These are phyloP conservation scores for Cuniculus paca DNA, from an alignment of 2,797 vertebrate genomes.

Conservation along the genomic window DNA sequence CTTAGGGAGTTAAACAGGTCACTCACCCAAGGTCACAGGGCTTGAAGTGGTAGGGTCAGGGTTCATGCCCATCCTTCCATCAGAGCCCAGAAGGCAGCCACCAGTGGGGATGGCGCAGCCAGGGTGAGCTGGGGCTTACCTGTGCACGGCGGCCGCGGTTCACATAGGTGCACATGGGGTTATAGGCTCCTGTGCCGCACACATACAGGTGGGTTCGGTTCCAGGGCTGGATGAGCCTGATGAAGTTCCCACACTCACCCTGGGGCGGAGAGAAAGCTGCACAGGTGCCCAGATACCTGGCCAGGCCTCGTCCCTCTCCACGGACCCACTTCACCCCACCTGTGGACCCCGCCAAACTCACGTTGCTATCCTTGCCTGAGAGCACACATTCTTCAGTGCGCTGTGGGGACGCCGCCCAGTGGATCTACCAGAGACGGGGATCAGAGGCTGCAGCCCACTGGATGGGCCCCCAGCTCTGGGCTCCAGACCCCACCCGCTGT, in stretches of 20 bases:
- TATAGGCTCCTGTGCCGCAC: slow-evolving; percentile 98
- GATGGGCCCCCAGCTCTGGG: background rate
- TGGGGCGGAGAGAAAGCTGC: slow-evolving; percentile 82
- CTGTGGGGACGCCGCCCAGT: slow-evolving; percentile 96
- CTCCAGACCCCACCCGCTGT: rapidly evolving
- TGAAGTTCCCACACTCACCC: slow-evolving; percentile 99
- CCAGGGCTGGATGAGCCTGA: slow-evolving; percentile 99
- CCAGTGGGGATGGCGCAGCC: background rate
- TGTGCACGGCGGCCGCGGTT: slow-evolving; percentile 97
- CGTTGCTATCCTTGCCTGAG: slow-evolving; percentile 97
- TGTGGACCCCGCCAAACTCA: slow-evolving; percentile 88
- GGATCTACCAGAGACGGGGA: slow-evolving; percentile 91
- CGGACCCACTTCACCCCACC: background rate
- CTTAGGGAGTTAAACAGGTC: background rate
- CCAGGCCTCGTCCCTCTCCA: background rate
- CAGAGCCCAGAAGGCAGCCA: slow-evolving; percentile 7
- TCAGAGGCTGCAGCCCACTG: background rate
- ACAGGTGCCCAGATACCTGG: background rate
- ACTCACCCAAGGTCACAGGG: slow-evolving; percentile 67
- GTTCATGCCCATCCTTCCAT: slow-evolving; percentile 26
- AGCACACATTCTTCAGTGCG: slow-evolving; percentile 97
- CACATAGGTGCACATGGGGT: slow-evolving; percentile 98
- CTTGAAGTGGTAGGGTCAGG: slow-evolving; percentile 35
- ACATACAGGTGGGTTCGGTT: slow-evolving; percentile 99
- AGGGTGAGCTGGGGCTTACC: slow-evolving; percentile 88